Percentiles rank a stretch among this genome's conserved stretches.
Evolutionary conservation across 1,140 invertebrate genomes (phyloP).

Genomic region (Dryas iulia): DNA sequence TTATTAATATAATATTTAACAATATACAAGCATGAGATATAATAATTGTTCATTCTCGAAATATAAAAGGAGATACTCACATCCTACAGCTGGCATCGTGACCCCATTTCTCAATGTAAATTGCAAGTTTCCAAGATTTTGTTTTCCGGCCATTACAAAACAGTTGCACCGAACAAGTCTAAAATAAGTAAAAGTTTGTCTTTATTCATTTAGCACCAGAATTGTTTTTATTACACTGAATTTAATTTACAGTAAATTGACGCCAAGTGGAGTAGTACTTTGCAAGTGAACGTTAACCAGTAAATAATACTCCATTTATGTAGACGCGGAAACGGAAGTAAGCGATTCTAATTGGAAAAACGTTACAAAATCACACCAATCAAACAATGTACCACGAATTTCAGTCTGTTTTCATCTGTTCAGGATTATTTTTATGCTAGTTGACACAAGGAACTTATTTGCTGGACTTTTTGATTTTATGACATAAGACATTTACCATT

Average conservation of each 20-base stretch:
- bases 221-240: background rate
- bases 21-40: no score
- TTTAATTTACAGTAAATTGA: background rate
- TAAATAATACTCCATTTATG: background rate
- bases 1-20: no score
- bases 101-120: conserved; percentile 31
- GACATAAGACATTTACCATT: no score
- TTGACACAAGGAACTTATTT: no score
- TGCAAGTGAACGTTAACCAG: conserved; percentile 4
- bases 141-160: conserved; percentile 14
- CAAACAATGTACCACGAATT: background rate
- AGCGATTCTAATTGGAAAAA: background rate
- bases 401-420: background rate
- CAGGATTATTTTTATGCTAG: background rate
- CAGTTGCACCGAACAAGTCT: background rate
- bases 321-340: conserved; percentile 1
- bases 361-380: background rate
- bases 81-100: conserved; percentile 35
- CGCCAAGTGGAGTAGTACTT: background rate
- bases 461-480: no score
- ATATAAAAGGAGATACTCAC: conserved; percentile 24
- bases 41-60: background rate
- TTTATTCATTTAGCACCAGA: background rate
- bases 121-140: conserved; percentile 12
- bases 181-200: background rate